Evolutionary conservation across 2,888 invertebrate species (phyloP), one percentile per base, ranked within the genome.

Genomic region (Pseudeuparius sepicola): DNA sequence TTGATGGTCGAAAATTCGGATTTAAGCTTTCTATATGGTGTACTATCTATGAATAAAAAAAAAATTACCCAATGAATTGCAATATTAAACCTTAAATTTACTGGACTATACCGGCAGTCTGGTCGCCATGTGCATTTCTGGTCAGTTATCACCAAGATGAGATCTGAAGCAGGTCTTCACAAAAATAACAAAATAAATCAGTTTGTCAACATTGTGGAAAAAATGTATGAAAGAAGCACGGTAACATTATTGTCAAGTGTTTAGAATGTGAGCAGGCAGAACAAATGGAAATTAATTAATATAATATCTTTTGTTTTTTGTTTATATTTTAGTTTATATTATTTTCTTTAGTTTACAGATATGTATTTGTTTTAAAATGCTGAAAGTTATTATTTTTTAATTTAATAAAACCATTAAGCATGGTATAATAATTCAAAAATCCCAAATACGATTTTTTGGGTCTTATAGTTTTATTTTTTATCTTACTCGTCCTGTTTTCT

Each of bases 201-300:
- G 13, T 28, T 10, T 28, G 28, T 28, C 28, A 28, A 28, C 28
- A 12, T 10, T 28, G 14, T 4, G 13, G 13, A 11, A 12, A 28
- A 10, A 28, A 28, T 28, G 28, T 28, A 11, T 28, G 13, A n/a
- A 28, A 28, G 13, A 28, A 28, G 28, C 28, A 31, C 10, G 5
- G 31, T 13, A 24, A 33, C 27, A 14, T 40, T 38, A 37, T 39
- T 42, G 31, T 36, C 13, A 35, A 15, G 20, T 39, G 42, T 37
- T 39, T 42, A 38, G 33, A 41, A 27, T 41, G 38, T 37, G 20
- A 20, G 20, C 20, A 20, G 20, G 7, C 6, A 20, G 20, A 20
- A 20, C n/a, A 20, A 20, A 20, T 20, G 20, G 20, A 20, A 20
- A n/a, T 7, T 20, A 6, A 20, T 7, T 20, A 20, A 20, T 20